These are phyloP conservation scores for Apodemus sylvaticus DNA, from an alignment of 2,113 vertebrate species.

Conservation along the genomic window DNA sequence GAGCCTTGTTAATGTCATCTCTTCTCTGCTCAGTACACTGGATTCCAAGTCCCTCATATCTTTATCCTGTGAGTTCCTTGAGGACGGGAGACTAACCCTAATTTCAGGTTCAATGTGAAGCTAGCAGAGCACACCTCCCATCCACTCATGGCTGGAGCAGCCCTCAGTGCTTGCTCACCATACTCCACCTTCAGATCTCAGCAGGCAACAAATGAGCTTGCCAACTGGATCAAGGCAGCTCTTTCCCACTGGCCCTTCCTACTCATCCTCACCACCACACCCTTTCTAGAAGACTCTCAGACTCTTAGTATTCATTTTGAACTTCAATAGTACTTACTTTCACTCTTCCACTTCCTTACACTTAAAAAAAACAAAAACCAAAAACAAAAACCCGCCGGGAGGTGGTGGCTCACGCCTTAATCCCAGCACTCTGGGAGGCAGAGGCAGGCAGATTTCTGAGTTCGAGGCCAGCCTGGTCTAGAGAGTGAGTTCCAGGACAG, in stretches of 20 bases:
- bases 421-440: too few species aligned
- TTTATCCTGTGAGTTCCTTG: not conserved
- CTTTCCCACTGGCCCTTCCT: not conserved
- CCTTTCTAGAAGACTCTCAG: not conserved
- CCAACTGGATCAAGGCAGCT: not conserved
- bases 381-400: too few species aligned
- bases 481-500: too few species aligned
- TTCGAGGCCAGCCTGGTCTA: too few species aligned
- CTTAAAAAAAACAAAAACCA: not conserved
- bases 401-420: too few species aligned
- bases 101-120: not conserved
- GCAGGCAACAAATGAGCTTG: not conserved
- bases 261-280: not conserved
- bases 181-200: not conserved
- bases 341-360: not conserved
- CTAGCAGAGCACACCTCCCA: not conserved
- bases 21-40: not conserved
- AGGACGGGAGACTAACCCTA: not conserved
- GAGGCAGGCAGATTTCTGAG: too few species aligned
- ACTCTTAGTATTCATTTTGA: not conserved
- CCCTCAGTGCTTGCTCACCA: not conserved
- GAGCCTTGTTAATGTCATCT: not conserved
- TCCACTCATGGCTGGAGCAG: not conserved
- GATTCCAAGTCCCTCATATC: not conserved
- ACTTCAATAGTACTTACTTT: not conserved